Evolutionary conservation across 2,113 vertebrate species (phyloP).

Genomic region (Sigmodon hispidus): DNA sequence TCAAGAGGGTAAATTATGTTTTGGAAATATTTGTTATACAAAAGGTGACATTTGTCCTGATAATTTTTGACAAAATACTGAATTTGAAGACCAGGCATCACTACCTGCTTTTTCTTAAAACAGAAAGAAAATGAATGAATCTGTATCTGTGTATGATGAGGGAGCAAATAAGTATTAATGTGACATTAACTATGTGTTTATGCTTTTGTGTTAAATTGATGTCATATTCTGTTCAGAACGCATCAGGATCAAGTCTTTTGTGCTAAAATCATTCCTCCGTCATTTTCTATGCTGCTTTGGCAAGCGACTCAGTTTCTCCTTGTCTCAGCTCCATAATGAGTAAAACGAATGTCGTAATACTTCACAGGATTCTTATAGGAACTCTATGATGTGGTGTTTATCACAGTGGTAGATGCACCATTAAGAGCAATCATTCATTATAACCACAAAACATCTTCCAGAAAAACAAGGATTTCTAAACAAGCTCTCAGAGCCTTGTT

Average conservation of each 20-base stretch:
- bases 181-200: not conserved
- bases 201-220: not conserved
- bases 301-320: not conserved
- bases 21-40: conserved; percentile 30
- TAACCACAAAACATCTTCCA: conserved; percentile 1
- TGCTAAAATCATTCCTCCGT: not conserved
- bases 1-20: conserved; percentile 13
- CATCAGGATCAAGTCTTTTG: not conserved
- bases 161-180: not conserved
- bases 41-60: not conserved
- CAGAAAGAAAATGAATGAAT: not conserved
- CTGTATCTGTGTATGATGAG: not conserved
- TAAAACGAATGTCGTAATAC: not conserved
- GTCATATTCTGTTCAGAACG: not conserved
- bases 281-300: not conserved
- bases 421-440: conserved; percentile 17
- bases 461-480: conserved; percentile 27
- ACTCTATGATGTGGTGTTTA: not conserved
- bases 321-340: not conserved
- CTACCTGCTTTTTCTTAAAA: not conserved
- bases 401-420: not conserved
- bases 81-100: not conserved
- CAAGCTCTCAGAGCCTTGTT: not conserved
- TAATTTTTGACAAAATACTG: conserved; percentile 8
- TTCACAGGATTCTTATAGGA: not conserved